Percentiles rank a stretch among this genome's conserved stretches.
These are phyloP conservation scores for Apamea epomidion DNA, from an alignment of 2,888 invertebrate species.

Conservation along the genomic window DNA sequence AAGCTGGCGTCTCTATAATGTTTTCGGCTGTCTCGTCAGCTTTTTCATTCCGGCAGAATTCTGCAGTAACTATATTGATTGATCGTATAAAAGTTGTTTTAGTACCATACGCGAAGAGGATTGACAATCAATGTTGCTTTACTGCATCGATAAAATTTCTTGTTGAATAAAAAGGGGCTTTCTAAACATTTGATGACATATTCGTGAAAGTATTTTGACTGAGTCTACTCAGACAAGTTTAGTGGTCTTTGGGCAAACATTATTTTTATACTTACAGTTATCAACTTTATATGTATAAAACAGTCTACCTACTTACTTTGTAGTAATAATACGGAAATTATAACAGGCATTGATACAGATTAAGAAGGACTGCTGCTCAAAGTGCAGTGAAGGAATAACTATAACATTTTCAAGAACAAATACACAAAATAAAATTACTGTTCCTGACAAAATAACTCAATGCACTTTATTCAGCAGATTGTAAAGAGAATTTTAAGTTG, in stretches of 20 bases:
- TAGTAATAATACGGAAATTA: neutral
- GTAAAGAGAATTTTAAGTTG: neutral
- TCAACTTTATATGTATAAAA: neutral
- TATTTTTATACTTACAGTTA: neutral
- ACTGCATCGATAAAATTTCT: constrained; percentile 58
- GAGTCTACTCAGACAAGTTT: neutral
- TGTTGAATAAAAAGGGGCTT: constrained; percentile 48
- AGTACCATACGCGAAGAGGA: constrained; percentile 42
- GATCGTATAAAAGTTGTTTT: constrained; percentile 49
- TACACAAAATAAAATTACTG: neutral
- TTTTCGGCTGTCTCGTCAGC: constrained; percentile 18
- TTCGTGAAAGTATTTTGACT: constrained; percentile 24
- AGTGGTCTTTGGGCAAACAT: neutral
- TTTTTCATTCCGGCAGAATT: constrained; percentile 32
- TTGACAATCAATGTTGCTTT: constrained; percentile 61
- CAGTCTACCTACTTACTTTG: neutral
- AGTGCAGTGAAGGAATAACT: neutral
- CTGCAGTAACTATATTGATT: constrained; percentile 59
- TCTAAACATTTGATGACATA: constrained; percentile 36
- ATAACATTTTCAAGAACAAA: neutral
- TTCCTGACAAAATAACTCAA: neutral
- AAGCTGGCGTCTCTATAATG: constrained; percentile 25
- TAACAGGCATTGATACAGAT: neutral
- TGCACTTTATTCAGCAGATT: no score
- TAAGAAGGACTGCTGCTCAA: neutral